Conservation (phyloP, 2,888 invertebrate genomes). For the Bhutanitis thaidina region DNA sequence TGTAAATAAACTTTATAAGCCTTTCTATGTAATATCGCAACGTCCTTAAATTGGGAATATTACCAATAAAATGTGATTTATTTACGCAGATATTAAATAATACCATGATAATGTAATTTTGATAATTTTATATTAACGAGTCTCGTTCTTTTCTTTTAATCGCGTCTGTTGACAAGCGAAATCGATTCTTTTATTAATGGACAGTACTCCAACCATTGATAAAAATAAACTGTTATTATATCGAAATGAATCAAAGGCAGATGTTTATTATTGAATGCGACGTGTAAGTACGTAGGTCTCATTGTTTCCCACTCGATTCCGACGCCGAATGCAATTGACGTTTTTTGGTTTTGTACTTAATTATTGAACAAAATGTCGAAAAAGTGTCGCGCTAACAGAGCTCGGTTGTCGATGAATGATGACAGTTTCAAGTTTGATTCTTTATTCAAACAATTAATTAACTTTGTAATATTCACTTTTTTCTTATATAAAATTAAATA, state of each 20-base stretch:
- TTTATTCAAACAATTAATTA: neutral
- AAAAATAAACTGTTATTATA: conserved; percentile 13
- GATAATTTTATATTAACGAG: no score
- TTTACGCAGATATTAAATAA: no score
- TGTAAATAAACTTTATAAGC: no score
- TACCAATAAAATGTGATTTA: no score
- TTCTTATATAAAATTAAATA: no score
- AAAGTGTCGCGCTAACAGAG: conserved; percentile 35
- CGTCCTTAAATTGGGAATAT: no score
- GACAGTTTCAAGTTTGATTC: conserved; percentile 38
- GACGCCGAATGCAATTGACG: conserved; percentile 62
- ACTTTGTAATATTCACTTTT: neutral
- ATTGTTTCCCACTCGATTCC: conserved; percentile 36
- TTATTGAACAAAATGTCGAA: conserved; percentile 68
- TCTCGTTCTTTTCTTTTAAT: no score
- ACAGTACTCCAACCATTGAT: neutral
- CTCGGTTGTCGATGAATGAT: conserved; percentile 16
- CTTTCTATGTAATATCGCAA: no score
- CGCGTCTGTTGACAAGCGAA: no score
- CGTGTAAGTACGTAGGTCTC: conserved; percentile 20
- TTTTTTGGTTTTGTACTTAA: conserved; percentile 73
- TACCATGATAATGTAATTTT: no score
- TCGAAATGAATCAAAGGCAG: conserved; percentile 10
- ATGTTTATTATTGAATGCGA: conserved; percentile 6
- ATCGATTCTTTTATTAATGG: neutral